A percentile compares a stretch with the other conserved stretches of the same genome.
phyloP scores from a whole-genome alignment of 2,888 invertebrate genomes.

The Orchesellides sinensis region DNA sequence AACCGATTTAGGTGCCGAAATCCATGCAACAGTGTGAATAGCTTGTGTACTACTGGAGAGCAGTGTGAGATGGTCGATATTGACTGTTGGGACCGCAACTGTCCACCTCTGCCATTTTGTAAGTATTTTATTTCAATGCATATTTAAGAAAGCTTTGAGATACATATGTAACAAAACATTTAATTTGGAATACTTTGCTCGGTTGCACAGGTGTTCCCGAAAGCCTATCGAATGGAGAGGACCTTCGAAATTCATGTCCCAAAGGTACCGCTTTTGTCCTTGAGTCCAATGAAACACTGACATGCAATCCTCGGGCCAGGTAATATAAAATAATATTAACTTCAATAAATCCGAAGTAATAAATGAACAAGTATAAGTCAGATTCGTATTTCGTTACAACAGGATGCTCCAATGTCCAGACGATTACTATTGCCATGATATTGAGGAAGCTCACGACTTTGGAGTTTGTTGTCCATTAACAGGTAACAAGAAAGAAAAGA shows the following conservation, averaged over 20 bases:
- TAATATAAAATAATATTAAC: conserved; percentile 22
- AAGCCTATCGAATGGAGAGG: conserved; percentile 63
- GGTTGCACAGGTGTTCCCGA: conserved; percentile 46
- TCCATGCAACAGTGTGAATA: conserved; percentile 84
- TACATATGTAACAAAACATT: too few relatives aligned
- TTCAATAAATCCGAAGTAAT: background rate
- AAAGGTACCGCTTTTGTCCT: conserved; percentile 74
- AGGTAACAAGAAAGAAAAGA: conserved; percentile 38
- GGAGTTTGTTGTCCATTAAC: conserved; percentile 74
- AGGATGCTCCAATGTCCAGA: conserved; percentile 73
- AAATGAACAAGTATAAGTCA: background rate
- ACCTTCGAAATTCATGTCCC: conserved; percentile 73
- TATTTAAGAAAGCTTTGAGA: background rate
- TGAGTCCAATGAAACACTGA: conserved; percentile 74
- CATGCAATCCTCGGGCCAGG: conserved; percentile 75
- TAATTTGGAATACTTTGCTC: too few relatives aligned
- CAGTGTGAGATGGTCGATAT: conserved; percentile 87
- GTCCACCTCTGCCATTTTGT: conserved; percentile 91
- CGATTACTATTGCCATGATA: conserved; percentile 75
- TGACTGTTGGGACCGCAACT: conserved; percentile 90
- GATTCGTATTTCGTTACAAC: conserved; percentile 13
- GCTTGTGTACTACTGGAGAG: conserved; percentile 82
- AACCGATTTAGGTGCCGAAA: conserved; percentile 84
- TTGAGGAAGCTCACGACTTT: conserved; percentile 70
- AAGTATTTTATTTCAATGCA: conserved; percentile 75